Evolutionary conservation across 1,140 invertebrate species (phyloP).

Genomic region (Ostrea denselamellosa): DNA sequence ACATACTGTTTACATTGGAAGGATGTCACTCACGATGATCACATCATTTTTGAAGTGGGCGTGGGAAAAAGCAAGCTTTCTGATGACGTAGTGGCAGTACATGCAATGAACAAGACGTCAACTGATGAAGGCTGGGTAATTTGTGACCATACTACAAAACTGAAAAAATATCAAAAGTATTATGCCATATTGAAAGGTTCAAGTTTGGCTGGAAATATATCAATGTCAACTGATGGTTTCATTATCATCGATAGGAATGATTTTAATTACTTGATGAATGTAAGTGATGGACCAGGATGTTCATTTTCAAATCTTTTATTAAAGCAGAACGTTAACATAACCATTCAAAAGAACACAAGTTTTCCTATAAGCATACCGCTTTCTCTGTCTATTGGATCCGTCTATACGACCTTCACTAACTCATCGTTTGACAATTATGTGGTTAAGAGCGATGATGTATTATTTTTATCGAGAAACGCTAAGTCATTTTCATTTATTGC

Average conservation of each 20-base stretch:
- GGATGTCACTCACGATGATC: not conserved
- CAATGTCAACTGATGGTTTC: slow-evolving; percentile 49
- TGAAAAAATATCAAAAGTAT: not conserved
- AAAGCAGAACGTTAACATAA: not conserved
- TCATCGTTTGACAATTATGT: not conserved
- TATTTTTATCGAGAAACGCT: not conserved
- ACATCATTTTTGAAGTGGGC: not conserved
- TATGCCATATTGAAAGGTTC: slow-evolving; percentile 25
- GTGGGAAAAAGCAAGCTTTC: not conserved
- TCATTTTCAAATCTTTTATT: not conserved
- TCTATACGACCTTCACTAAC: not conserved
- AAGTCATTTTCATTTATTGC: not conserved
- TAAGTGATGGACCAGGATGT: slow-evolving; percentile 2
- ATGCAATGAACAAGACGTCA: not conserved
- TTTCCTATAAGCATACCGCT: not conserved
- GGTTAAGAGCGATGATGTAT: not conserved
- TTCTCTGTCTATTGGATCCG: not conserved
- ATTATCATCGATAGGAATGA: slow-evolving; percentile 30
- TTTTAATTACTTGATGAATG: not conserved
- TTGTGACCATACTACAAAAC: not conserved
- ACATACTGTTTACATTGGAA: not conserved
- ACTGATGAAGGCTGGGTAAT: not conserved
- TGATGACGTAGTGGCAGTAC: not conserved
- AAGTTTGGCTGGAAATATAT: slow-evolving; percentile 28
- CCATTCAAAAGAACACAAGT: not conserved